Evolutionary conservation across 2,888 invertebrate species (phyloP).

Genomic region (Habrosyne pyritoides): DNA sequence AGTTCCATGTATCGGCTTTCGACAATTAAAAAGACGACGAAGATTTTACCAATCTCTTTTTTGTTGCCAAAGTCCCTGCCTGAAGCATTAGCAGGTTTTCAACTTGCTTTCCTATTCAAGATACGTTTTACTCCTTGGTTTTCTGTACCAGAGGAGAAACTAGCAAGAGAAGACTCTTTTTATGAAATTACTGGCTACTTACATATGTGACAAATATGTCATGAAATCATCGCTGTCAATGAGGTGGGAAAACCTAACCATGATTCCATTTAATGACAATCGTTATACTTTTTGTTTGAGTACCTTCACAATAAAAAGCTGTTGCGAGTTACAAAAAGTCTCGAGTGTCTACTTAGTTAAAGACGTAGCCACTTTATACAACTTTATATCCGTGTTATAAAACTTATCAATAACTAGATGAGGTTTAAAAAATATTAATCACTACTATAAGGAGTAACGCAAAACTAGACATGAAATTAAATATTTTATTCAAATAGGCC

Average conservation of each 20-base stretch:
- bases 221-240: constrained; percentile 4
- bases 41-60: too few species aligned
- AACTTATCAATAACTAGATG: background rate
- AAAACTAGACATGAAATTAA: too few species aligned
- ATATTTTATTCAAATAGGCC: too few species aligned
- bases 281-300: background rate
- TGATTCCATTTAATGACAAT: constrained; percentile 9
- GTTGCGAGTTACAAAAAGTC: background rate
- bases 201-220: background rate
- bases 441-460: too few species aligned
- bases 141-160: background rate
- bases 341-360: background rate
- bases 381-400: background rate
- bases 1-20: too few species aligned
- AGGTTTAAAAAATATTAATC: too few species aligned
- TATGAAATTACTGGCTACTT: background rate
- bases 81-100: too few species aligned
- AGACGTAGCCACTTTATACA: background rate
- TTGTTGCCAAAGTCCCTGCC: too few species aligned
- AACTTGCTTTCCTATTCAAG: too few species aligned
- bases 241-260: constrained; percentile 8
- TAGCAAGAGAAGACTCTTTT: too few species aligned
- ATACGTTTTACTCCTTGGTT: background rate
- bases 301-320: constrained; percentile 1
- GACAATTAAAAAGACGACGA: too few species aligned